Evolutionary conservation across 1,140 invertebrate genomes (phyloP), one percentile per base, ranked within the genome.

Genomic region (Marisa cornuarietis): DNA sequence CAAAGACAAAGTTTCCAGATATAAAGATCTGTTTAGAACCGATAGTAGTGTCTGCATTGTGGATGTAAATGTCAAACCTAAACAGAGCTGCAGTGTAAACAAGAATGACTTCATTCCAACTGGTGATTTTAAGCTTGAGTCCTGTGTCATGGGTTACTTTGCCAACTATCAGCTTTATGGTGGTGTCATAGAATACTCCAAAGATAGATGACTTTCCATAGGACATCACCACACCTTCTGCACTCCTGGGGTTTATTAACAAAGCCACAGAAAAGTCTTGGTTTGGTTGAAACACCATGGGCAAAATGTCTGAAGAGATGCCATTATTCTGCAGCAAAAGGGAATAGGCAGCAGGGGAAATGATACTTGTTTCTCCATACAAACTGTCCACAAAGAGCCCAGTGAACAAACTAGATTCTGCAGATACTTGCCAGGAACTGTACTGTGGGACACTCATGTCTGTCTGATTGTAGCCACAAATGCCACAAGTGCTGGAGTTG

Each of bases 201-300:
- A 83, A 84, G 24, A 76, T 51, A 20, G 49, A 52, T 6, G 75
- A 76, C 26, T 71, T 68, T 62, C 79, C 81, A 63, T 85, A 83
- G 1, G 83, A 79, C 31, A 85, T 13, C n/a, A 85, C 51, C 14
- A 83, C 80, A 16, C 83, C 83, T 18, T 71, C 61, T 9, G 52
- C 24, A n/a, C 18, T 61, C 3, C 31, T 54, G 9, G 83, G 83
- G 66, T 72, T 80, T 31, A 84, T 52, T 13, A 76, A 77, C 11
- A 84, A 16, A 26, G 79, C 83, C 14, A 84, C 52, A 10, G 83
- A 78, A 31, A 84, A 78, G 72, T 84, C 83, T 26, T 66, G 74
- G 51, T 69, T 69, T 11, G 42, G n/a, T 22, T 52, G 77, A 26
- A 84, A 80, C 11, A 81, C 71, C 42, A 76, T 69, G 11, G 71